These are phyloP conservation scores for Setophaga petechia DNA, from an alignment of 2,113 vertebrate genomes.

Conservation along the genomic window DNA sequence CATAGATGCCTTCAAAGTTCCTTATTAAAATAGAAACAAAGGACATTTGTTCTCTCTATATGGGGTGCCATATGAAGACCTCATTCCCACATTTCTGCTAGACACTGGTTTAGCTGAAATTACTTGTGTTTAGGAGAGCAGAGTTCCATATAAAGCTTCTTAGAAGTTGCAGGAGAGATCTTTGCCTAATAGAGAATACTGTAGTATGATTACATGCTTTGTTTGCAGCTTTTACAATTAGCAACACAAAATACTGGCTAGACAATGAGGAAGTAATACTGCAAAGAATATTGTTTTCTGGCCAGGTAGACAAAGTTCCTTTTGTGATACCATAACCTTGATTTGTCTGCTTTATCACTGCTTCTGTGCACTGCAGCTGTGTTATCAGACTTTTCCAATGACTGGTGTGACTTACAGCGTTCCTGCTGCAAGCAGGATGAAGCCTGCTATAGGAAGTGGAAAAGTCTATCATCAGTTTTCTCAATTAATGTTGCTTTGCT, in stretches of 20 bases:
- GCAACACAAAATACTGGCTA: not conserved
- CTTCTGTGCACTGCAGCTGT: not conserved
- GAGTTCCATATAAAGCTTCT: not conserved
- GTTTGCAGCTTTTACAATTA: not conserved
- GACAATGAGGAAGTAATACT: not conserved
- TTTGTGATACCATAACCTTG: not conserved
- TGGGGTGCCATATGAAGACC: not conserved
- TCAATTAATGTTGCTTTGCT: not conserved
- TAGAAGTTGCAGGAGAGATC: not conserved
- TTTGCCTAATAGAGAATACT: not conserved
- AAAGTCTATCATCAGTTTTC: not conserved
- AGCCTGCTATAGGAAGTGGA: not conserved
- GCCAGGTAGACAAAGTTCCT: not conserved
- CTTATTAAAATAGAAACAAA: not conserved
- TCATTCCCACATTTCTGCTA: not conserved
- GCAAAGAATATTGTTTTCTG: not conserved
- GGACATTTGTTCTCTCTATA: not conserved
- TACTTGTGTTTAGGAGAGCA: not conserved
- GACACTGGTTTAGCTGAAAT: not conserved
- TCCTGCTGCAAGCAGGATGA: not conserved
- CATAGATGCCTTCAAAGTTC: not conserved
- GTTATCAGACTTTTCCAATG: not conserved
- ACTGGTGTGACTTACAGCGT: not conserved
- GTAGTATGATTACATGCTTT: not conserved
- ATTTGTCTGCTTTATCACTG: conserved; percentile 12